Conservation (phyloP, 2,888 invertebrate genomes). For the Cremastobaeus sp. region DNA sequence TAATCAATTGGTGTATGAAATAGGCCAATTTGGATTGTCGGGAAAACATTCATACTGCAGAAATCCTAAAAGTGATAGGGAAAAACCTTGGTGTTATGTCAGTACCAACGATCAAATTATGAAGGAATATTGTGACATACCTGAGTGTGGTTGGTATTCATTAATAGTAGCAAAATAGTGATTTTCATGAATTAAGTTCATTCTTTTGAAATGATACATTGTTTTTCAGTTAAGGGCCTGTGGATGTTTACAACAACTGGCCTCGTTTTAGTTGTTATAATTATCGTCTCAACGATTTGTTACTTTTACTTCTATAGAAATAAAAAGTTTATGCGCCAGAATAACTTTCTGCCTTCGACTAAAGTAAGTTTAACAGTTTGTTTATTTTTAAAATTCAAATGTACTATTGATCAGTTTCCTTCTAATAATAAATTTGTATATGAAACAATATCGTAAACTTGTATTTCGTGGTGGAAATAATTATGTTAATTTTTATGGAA, state of each 20-base stretch:
- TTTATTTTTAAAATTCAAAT: neutral
- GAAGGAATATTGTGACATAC: slow-evolving; percentile 91
- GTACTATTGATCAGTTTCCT: neutral
- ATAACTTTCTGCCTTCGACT: slow-evolving; percentile 74
- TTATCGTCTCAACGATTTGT: slow-evolving; percentile 80
- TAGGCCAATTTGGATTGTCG: slow-evolving; percentile 79
- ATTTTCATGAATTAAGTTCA: neutral
- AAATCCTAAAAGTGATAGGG: slow-evolving; percentile 90
- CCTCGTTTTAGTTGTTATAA: slow-evolving; percentile 80
- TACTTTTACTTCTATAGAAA: slow-evolving; percentile 81
- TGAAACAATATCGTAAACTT: neutral
- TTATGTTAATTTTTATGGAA: neutral
- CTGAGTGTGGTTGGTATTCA: slow-evolving; percentile 84
- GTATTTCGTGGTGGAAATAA: too few relatives aligned
- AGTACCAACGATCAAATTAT: slow-evolving; percentile 84
- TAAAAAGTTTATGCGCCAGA: slow-evolving; percentile 72
- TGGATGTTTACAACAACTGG: slow-evolving; percentile 89
- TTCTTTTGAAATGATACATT: slow-evolving; percentile 65
- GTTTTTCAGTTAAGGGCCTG: slow-evolving; percentile 84
- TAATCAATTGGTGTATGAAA: slow-evolving; percentile 24
- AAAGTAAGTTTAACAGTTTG: slow-evolving; percentile 67
- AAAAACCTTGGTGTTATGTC: slow-evolving; percentile 94
- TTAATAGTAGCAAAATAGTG: neutral
- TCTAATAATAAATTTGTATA: neutral
- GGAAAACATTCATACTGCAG: slow-evolving; percentile 93